Evolutionary conservation across 2,888 invertebrate genomes (phyloP).

Genomic region (Dilophus febrilis): DNA sequence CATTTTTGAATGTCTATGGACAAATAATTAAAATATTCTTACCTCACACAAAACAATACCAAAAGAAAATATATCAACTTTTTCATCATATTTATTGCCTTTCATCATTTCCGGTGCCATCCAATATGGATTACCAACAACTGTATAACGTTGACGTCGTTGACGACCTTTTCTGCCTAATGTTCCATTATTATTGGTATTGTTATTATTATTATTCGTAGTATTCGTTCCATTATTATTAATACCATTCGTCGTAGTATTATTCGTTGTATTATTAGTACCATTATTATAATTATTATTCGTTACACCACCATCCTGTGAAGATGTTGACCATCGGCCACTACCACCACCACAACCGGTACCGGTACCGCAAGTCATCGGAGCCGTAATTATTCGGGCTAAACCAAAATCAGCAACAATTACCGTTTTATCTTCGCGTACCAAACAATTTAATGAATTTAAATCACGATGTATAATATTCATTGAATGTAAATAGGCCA

Average conservation of each 20-base stretch:
- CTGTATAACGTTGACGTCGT: conserved; percentile 78
- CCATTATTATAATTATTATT: too few species aligned
- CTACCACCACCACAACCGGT: conserved; percentile 19
- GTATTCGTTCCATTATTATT: too few species aligned
- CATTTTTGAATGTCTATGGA: too few species aligned
- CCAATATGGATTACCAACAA: conserved; percentile 95
- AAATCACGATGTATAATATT: conserved; percentile 90
- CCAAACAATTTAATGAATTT: conserved; percentile 89
- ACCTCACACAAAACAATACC: conserved; percentile 92
- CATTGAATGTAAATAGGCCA: conserved; percentile 87
- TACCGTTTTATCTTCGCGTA: conserved; percentile 76
- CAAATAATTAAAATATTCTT: conserved; percentile 12
- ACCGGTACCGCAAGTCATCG: conserved; percentile 25
- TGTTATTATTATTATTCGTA: conserved; percentile 15
- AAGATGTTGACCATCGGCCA: conserved; percentile 24
- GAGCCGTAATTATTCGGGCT: conserved; percentile 53
- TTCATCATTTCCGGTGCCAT: conserved; percentile 99
- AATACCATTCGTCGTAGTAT: too few species aligned
- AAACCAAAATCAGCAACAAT: conserved; percentile 93
- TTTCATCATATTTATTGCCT: conserved; percentile 88
- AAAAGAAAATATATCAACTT: conserved; percentile 91
- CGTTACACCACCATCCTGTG: conserved; percentile 9
- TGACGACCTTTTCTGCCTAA: conserved; percentile 41
- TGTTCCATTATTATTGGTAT: conserved; percentile 25
- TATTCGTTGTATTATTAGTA: too few species aligned